A percentile compares a stretch with the other conserved stretches of the same genome.
phyloP scores from a whole-genome alignment of 2,888 invertebrate species.

The Nebria brevicollis region DNA sequence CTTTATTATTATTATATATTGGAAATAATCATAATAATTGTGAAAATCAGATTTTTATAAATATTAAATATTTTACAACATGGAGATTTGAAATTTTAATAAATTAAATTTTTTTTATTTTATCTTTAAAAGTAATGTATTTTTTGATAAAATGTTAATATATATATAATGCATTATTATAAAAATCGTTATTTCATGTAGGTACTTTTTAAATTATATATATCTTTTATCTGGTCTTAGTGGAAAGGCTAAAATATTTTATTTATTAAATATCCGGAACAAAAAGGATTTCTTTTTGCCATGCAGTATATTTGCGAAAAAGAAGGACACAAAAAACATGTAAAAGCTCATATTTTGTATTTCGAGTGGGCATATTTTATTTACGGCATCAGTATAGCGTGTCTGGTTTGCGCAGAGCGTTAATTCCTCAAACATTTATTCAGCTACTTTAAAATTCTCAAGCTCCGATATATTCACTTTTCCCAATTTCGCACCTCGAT shows the following conservation, averaged over 20 bases:
- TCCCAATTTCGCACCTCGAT: conserved; percentile 47
- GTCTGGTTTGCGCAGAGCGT: conserved; percentile 15
- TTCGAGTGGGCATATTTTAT: conserved; percentile 28
- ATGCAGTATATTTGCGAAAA: background rate
- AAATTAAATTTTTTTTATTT: too few relatives aligned
- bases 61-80: too few relatives aligned
- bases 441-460: conserved; percentile 46
- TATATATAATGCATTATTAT: too few relatives aligned
- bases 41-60: too few relatives aligned
- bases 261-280: background rate
- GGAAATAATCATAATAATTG: too few relatives aligned
- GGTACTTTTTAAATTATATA: too few relatives aligned
- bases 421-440: conserved; percentile 48
- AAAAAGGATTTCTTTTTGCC: background rate
- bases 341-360: conserved; percentile 10
- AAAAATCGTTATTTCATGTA: too few relatives aligned
- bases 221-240: too few relatives aligned
- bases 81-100: too few relatives aligned
- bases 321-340: background rate
- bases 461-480: conserved; percentile 46
- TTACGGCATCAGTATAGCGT: conserved; percentile 25
- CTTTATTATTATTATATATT: too few relatives aligned
- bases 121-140: too few relatives aligned
- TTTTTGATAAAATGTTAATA: too few relatives aligned
- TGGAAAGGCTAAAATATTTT: background rate